phyloP scores from a whole-genome alignment of 2,888 invertebrate genomes.

The Amiota mariae region DNA sequence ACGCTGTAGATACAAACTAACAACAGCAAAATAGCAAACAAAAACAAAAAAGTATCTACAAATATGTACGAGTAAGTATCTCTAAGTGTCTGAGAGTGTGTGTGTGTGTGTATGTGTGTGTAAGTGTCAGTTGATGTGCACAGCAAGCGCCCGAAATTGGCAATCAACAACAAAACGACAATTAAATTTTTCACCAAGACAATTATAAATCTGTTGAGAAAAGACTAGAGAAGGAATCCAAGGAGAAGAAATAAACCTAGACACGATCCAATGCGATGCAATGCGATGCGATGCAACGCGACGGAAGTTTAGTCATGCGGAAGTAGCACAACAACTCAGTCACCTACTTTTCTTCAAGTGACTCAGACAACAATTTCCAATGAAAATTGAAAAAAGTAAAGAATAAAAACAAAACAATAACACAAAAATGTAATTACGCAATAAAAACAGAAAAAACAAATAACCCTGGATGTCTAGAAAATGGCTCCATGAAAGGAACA shows the following conservation, averaged over 20 bases:
- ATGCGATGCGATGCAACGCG: neutral
- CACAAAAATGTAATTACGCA: too few species aligned
- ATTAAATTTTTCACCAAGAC: slow-evolving; percentile 29
- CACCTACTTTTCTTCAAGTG: slow-evolving; percentile 9
- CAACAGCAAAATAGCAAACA: slow-evolving; percentile 31
- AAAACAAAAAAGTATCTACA: too few species aligned
- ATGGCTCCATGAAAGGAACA: too few species aligned
- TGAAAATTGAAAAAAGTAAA: too few species aligned
- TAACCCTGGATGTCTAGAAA: too few species aligned
- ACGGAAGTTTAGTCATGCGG: slow-evolving; percentile 17
- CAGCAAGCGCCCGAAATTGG: slow-evolving; percentile 36
- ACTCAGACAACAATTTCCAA: too few species aligned
- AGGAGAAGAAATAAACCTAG: neutral
- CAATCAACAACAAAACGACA: slow-evolving; percentile 43
- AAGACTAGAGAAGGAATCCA: too few species aligned
- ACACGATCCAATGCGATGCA: neutral
- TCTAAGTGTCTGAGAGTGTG: slow-evolving; percentile 22
- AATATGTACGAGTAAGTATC: neutral
- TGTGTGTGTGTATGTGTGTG: slow-evolving; percentile 27
- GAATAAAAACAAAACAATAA: too few species aligned
- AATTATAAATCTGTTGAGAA: slow-evolving; percentile 18
- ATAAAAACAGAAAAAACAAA: too few species aligned
- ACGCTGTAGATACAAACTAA: slow-evolving; percentile 26
- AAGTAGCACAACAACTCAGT: slow-evolving; percentile 2
- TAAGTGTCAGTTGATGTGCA: slow-evolving; percentile 23